Evolutionary conservation across 2,888 invertebrate genomes (phyloP).

Genomic region (Smittia aterrima): DNA sequence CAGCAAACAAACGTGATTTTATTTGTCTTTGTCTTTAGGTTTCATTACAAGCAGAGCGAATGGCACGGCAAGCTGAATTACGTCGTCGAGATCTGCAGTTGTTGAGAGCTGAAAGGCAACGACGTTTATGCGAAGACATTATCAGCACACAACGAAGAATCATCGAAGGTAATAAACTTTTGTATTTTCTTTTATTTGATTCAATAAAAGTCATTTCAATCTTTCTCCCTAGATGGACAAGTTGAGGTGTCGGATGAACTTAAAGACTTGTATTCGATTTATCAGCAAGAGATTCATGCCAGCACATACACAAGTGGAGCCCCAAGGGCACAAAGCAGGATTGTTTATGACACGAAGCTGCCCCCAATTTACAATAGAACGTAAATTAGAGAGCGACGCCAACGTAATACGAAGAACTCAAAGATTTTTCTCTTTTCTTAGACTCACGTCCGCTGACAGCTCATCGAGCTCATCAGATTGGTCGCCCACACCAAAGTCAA

Average conservation of each 20-base stretch:
- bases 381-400: constrained; percentile 45
- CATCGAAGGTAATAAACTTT: constrained; percentile 67
- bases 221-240: constrained; percentile 60
- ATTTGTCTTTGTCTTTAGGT: constrained; percentile 49
- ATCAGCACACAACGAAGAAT: constrained; percentile 82
- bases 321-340: constrained; percentile 46
- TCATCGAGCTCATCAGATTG: constrained; percentile 55
- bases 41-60: constrained; percentile 82
- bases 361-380: constrained; percentile 54
- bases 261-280: constrained; percentile 75
- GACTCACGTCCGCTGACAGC: constrained; percentile 46
- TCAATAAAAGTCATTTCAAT: too few species aligned
- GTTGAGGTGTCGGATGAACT: constrained; percentile 71
- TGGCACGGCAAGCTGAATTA: constrained; percentile 83
- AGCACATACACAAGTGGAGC: constrained; percentile 64
- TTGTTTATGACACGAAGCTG: constrained; percentile 51
- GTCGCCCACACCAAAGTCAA: constrained; percentile 49
- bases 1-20: not conserved
- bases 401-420: not conserved
- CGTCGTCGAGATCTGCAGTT: constrained; percentile 79
- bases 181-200: not conserved
- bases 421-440: constrained; percentile 13
- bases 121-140: constrained; percentile 86
- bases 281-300: constrained; percentile 84
- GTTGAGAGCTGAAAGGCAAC: constrained; percentile 77